Evolutionary conservation across 2,888 invertebrate species (phyloP).

Genomic region (Agriotes lineatus): DNA sequence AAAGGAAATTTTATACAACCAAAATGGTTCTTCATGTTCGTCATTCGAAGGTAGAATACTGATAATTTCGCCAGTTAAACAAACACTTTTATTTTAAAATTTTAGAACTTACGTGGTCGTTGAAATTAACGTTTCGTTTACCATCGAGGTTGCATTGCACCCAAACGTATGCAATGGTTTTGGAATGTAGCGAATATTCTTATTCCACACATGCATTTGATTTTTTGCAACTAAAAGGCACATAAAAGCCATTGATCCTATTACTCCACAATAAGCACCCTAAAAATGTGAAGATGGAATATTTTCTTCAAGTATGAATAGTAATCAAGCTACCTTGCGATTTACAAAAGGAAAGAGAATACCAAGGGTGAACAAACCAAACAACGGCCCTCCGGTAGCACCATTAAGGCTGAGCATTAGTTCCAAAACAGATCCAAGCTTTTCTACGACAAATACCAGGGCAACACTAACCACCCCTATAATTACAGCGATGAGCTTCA

Average conservation of each 20-base stretch:
- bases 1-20: slow-evolving; percentile 37
- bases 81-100: no score
- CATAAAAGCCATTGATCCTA: slow-evolving; percentile 68
- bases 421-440: slow-evolving; percentile 75
- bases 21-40: not conserved
- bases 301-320: slow-evolving; percentile 74
- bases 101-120: slow-evolving; percentile 37
- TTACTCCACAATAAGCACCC: slow-evolving; percentile 71
- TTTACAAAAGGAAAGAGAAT: slow-evolving; percentile 75
- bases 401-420: slow-evolving; percentile 74
- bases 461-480: slow-evolving; percentile 80
- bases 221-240: slow-evolving; percentile 70
- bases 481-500: slow-evolving; percentile 68
- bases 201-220: slow-evolving; percentile 54
- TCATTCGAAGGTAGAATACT: no score
- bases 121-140: no score
- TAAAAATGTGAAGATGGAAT: no score
- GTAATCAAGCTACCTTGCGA: slow-evolving; percentile 67
- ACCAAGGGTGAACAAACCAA: slow-evolving; percentile 76
- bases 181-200: slow-evolving; percentile 22
- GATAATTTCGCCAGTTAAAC: no score
- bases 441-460: slow-evolving; percentile 71
- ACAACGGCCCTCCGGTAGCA: slow-evolving; percentile 73
- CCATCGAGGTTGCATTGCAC: slow-evolving; percentile 28
- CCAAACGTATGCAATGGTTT: slow-evolving; percentile 41